A percentile compares a stretch with the other conserved stretches of the same genome.
phyloP scores from a whole-genome alignment of 2,113 vertebrate species.

The Oceanites oceanicus region DNA sequence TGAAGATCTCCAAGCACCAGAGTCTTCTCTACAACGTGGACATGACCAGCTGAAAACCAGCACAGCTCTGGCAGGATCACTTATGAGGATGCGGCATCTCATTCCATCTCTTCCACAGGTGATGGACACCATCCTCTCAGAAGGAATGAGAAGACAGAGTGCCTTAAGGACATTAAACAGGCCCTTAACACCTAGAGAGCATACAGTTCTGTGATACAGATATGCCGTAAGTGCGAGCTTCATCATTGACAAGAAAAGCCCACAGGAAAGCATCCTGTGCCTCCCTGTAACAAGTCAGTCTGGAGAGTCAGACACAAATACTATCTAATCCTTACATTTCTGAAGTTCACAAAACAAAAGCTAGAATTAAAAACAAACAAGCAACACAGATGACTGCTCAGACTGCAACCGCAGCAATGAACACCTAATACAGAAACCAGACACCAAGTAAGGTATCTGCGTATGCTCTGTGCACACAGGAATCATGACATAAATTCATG shows the following conservation, averaged over 20 bases:
- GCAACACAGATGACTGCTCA: not conserved
- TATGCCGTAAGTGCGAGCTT: not conserved
- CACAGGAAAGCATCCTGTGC: not conserved
- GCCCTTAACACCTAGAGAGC: not conserved
- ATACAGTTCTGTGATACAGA: not conserved
- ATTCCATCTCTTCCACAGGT: not conserved
- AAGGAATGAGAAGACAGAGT: not conserved
- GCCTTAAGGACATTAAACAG: not conserved
- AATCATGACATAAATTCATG: not conserved
- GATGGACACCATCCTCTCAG: not conserved
- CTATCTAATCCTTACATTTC: not conserved
- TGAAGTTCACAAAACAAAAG: not conserved
- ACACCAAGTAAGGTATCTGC: not conserved
- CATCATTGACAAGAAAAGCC: not conserved
- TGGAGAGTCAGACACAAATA: not conserved
- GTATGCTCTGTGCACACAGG: not conserved
- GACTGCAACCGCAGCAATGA: not conserved
- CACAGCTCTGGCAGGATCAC: not conserved
- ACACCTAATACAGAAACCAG: not conserved
- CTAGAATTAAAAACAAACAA: not conserved
- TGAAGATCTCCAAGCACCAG: not conserved
- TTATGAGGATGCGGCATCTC: not conserved
- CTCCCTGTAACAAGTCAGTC: not conserved
- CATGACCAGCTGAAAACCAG: not conserved
- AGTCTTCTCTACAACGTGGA: not conserved